Evolutionary conservation across 1,140 invertebrate species (phyloP).

Genomic region (Cotesia typhae): DNA sequence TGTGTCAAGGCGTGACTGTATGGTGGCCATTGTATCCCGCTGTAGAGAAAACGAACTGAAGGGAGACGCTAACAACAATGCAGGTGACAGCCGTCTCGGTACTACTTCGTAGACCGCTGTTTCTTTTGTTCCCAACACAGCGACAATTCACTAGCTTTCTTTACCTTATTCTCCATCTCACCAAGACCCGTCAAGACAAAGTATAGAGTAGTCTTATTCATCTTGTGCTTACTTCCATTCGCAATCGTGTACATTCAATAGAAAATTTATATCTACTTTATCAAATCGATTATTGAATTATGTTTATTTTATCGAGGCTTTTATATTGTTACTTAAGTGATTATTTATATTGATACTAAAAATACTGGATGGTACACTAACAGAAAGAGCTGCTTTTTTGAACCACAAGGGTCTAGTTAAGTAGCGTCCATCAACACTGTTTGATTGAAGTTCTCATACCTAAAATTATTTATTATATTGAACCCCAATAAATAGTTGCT

Average conservation of each 20-base stretch:
- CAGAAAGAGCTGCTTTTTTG: too few species aligned
- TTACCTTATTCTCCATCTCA: conserved; percentile 8
- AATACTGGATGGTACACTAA: too few species aligned
- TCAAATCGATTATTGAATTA: too few species aligned
- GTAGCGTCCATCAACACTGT: too few species aligned
- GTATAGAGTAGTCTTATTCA: background rate
- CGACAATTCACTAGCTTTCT: conserved; percentile 15
- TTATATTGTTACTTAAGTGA: too few species aligned
- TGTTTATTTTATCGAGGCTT: too few species aligned
- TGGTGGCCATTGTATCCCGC: conserved; percentile 55
- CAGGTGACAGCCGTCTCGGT: conserved; percentile 52
- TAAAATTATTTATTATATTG: too few species aligned
- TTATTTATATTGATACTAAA: background rate
- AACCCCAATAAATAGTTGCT: too few species aligned
- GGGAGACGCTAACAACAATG: conserved; percentile 50
- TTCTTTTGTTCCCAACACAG: conserved; percentile 32
- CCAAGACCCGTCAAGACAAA: conserved; percentile 11
- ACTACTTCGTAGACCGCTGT: conserved; percentile 44
- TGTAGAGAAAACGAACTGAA: conserved; percentile 28
- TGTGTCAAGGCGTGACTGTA: conserved; percentile 50
- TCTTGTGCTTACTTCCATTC: background rate
- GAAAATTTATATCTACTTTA: too few species aligned
- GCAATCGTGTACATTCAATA: background rate
- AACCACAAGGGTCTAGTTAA: too few species aligned
- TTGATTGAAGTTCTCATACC: too few species aligned